Conservation (phyloP, 2,888 invertebrate genomes). For the Portevinia maculata region DNA sequence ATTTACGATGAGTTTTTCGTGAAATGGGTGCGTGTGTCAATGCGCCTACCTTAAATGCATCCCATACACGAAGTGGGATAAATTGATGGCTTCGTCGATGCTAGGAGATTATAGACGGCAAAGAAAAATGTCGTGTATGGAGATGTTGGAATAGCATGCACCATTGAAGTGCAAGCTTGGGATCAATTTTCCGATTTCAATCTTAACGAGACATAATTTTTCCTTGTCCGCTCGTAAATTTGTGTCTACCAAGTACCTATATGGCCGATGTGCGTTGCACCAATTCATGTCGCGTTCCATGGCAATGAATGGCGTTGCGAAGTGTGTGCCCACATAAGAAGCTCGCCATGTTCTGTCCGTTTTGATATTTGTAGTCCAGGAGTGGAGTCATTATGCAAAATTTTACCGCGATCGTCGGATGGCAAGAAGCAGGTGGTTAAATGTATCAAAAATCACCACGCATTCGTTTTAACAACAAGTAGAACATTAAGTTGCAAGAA, state of each 20-base stretch:
- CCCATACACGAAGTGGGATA: constrained; percentile 51
- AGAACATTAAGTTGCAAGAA: constrained; percentile 33
- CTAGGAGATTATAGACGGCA: constrained; percentile 16
- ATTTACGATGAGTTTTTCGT: constrained; percentile 47
- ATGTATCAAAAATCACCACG: constrained; percentile 60
- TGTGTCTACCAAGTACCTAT: constrained; percentile 52
- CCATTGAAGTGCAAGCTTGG: constrained; percentile 41
- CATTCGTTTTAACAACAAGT: constrained; percentile 34
- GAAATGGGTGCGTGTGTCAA: constrained; percentile 65
- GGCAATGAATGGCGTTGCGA: constrained; percentile 41
- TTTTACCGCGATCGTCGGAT: constrained; percentile 11
- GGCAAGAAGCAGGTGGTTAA: constrained; percentile 62
- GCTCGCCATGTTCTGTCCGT: constrained; percentile 24
- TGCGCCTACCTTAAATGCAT: constrained; percentile 33
- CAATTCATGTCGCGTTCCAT: constrained; percentile 48
- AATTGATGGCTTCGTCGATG: constrained; percentile 57
- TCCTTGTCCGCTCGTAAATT: constrained; percentile 70
- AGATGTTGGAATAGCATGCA: constrained; percentile 58
- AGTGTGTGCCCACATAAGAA: constrained; percentile 58
- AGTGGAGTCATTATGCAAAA: constrained; percentile 50
- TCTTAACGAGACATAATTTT: constrained; percentile 71
- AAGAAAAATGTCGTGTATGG: constrained; percentile 43
- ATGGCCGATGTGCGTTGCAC: constrained; percentile 26
- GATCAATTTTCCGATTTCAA: constrained; percentile 58
- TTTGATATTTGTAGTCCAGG: constrained; percentile 44